Evolutionary conservation across 1,140 invertebrate species (phyloP), one percentile per base, ranked within the genome.

Genomic region (Cyclargus thomasi): DNA sequence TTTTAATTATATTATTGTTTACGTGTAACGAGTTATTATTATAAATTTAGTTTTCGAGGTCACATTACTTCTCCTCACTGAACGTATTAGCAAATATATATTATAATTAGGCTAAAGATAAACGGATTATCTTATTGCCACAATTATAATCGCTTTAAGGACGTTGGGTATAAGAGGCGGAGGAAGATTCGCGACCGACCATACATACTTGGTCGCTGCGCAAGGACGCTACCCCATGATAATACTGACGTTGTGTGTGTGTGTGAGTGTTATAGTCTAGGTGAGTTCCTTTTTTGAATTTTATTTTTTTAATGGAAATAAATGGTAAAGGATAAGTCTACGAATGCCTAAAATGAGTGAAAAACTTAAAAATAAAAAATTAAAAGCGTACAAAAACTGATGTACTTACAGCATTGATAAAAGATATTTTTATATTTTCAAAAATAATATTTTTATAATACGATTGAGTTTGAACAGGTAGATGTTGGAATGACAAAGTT

Each of bases 91-190:
- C 29, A 29, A 29, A 29, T 29, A 47, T 47, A 16, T 47, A 47
- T 47, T 47, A 16, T 47, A 47, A 47, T 47, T 47, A 62, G 59
- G 55, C 35, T 57, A 64, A 62, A 66, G 69, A 65, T 69, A 59
- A 53, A 47, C 62, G 47, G 62, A 68, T 71, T 71, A 75, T 78
- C 72, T 79, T 74, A 75, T 78, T 80, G 74, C 76, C 74, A 74
- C 69, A 76, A 72, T 72, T 78, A 79, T 47, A 47, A 47, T 47
- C 39, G 39, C 39, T 11, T 47, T 47, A 47, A 47, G 39, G 39
- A 47, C 78, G 75, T 72, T 77, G 79, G 74, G 80, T 89, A 89
- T 89, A 89, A 89, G 86, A 83, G 72, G 85, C 83, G 78, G 73
- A 81, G 80, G 81, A 84, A 72, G 73, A 66, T 67, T 73, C 76